Percentiles rank a stretch among this genome's conserved stretches.
These are phyloP conservation scores for Drosophila rhopaloa DNA, from an alignment of 1,140 invertebrate genomes.

Conservation along the genomic window DNA sequence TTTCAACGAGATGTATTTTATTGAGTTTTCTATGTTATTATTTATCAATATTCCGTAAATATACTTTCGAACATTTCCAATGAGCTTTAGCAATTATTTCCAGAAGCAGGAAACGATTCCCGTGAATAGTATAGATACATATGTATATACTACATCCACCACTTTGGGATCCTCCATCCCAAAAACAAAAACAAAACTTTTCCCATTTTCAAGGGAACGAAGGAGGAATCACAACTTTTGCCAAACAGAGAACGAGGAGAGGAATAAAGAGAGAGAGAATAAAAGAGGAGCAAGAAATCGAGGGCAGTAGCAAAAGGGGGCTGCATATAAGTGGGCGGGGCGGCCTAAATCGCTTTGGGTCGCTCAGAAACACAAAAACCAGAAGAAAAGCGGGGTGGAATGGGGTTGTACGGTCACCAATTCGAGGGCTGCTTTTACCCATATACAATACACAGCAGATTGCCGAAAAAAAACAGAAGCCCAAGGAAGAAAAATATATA, in stretches of 20 bases:
- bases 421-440: conserved; percentile 41
- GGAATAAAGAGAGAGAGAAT: not conserved
- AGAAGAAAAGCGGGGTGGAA: conserved; percentile 23
- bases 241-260: not conserved
- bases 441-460: conserved; percentile 35
- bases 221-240: conserved; percentile 9
- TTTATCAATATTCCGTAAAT: not conserved
- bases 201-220: conserved; percentile 9
- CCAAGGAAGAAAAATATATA: conserved; percentile 29
- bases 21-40: not conserved
- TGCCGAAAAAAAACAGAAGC: conserved; percentile 20
- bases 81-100: not conserved
- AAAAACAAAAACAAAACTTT: conserved; percentile 8
- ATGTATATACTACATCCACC: not conserved
- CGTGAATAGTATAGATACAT: not conserved
- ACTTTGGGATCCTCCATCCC: conserved; percentile 13
- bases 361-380: conserved; percentile 27
- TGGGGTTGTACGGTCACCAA: conserved; percentile 18
- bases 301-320: conserved; percentile 31
- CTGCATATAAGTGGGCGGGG: conserved; percentile 9
- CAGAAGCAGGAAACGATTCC: not conserved
- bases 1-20: not conserved
- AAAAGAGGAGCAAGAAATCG: conserved; percentile 29
- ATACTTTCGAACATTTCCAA: not conserved
- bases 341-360: conserved; percentile 34